Evolutionary conservation across 2,113 vertebrate genomes (phyloP).

Genomic region (Hassar affinis): DNA sequence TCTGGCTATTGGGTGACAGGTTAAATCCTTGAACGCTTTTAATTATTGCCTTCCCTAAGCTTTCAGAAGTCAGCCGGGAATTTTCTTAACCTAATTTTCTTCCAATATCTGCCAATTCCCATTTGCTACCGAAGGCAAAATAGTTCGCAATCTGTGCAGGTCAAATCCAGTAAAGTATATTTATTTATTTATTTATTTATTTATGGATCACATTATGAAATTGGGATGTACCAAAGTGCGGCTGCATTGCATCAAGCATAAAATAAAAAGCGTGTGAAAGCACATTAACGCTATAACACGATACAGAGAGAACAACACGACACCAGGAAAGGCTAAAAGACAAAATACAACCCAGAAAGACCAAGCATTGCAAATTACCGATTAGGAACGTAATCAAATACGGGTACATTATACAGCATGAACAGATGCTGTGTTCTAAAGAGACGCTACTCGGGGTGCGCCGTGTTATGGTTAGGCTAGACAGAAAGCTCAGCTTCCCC

Average conservation of each 20-base stretch:
- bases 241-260: not conserved
- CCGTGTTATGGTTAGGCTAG: too few relatives aligned
- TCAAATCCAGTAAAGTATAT: slow-evolving; percentile 23
- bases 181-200: slow-evolving; percentile 4
- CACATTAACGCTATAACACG: not conserved
- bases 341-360: not conserved
- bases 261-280: not conserved
- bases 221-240: not conserved
- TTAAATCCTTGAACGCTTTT: slow-evolving; percentile 44
- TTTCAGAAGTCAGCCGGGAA: slow-evolving; percentile 10
- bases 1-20: slow-evolving; percentile 28
- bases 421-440: not conserved
- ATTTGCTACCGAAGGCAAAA: slow-evolving; percentile 21
- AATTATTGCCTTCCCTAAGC: slow-evolving; percentile 29
- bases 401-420: not conserved
- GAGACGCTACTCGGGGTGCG: too few relatives aligned
- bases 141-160: not conserved
- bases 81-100: slow-evolving; percentile 16
- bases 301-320: not conserved
- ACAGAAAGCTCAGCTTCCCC: too few relatives aligned
- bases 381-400: not conserved
- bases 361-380: not conserved
- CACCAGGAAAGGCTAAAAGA: too few relatives aligned
- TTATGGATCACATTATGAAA: slow-evolving; percentile 12
- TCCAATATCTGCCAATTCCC: slow-evolving; percentile 15